Evolutionary conservation across 1,140 invertebrate genomes (phyloP), one percentile per base, ranked within the genome.

Genomic region (Dreissena rostriformis): DNA sequence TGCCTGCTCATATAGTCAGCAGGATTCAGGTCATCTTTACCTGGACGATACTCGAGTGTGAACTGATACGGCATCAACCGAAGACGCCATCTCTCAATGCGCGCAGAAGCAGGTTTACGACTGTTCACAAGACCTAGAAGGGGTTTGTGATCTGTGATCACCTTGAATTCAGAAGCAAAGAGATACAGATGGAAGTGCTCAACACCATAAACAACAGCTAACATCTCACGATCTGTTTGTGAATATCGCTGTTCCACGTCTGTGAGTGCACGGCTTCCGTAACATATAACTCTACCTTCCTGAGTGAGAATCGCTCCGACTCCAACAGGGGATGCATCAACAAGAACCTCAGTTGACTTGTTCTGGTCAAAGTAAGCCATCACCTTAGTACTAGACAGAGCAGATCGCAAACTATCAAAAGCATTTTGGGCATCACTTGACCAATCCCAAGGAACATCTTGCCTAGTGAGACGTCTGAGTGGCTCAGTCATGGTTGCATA

Each of bases 271-370:
- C 79, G 53, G 29, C 39, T 81, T 12, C 67, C 79, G 63, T 81
- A 72, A 26, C 53, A 24, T 4, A 81, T 39, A 72, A 81, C 57
- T 29, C 61, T 72, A 7, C 68, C 68, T 63, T 66, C 70, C 24
- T 81, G 70, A 90, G 57, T 28, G 94, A 76, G 10, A 94, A 92
- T 14, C 88, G 92, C n/a, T 91, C 92, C 67, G 94, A 81, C 15
- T 88, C 93, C n/a, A 92, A 91, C 24, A 93, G 93, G 72, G 91
- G 70, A 73, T 24, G 70, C 79, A 73, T 82, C 94, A 11, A 93
- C 92, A 49, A 78, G 11, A 12, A 88, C 22, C 15, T 76, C 63
- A 1, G 86, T 86, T 22, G 26, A 24, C 19, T 73, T 73, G 5
- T 63, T 61, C 0, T 68, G 82, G 53, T 89, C 55, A 72, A 88